Base-by-base conservation (phyloP, 2,888 invertebrate species). In the Cheilosia impressa region DNA sequence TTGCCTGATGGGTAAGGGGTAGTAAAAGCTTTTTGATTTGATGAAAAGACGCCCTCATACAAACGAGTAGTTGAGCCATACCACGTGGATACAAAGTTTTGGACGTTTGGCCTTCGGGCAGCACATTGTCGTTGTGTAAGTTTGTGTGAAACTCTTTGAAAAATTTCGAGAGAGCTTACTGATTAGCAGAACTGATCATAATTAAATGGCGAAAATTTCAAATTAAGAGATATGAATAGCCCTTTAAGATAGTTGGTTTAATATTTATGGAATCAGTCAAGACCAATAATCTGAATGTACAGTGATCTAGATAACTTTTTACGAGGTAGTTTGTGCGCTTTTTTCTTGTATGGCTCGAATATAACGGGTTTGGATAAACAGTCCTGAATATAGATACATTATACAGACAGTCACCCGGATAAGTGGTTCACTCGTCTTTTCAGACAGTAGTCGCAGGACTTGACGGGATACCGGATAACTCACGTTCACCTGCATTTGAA, bases 31-130 rank as follows among this genome's bases (percentile, higher is more conserved):
- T 66, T 78, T 47, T 19, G 24, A 55, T 72, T 31, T 75, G 19
- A 15, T 60, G 24, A 73, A 53, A 60, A 66, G 41, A 66, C 60
- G 60, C 65, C 19, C 57, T 52, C 63, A 43, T 15, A 17, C 53
- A 77, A 22, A 19, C 13, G 38, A 38, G 38, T 57, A 38, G 15
- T 57, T 58, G 57, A 45, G 41, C 31, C 41, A 47, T 38, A 79
- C 60, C 84, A 84, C 84, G 84, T 84, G 84, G 69, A 76, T 58
- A 17, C 65, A 62, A 79, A 55, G 43, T 69, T 66, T 31, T 22
- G 47, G 63, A n/a, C 27, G 41, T 47, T 15, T 47, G 83, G 71
- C 75, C 84, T 79, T 84, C 80, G 65, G 27, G 24, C 22, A 79
- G 79, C 75, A 75, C 75, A 38, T 84, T 84, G 75, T 47, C 71